Evolutionary conservation across 1,140 invertebrate genomes (phyloP).

Genomic region (Drosophila melanica): DNA sequence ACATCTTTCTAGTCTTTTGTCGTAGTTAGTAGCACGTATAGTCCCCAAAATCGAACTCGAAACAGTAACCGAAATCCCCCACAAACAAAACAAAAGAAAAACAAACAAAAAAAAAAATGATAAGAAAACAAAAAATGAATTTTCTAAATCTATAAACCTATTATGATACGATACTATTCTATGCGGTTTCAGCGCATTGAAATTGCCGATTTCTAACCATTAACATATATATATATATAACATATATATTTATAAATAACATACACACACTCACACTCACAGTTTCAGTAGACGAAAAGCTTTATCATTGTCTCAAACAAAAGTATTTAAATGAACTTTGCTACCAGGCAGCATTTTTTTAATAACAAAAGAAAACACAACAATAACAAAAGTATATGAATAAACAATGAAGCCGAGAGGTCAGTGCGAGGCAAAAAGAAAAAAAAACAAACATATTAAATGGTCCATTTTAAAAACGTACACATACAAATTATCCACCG

Average conservation of each 20-base stretch:
- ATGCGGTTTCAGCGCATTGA: conserved; percentile 34
- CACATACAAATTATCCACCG: conserved; percentile 77
- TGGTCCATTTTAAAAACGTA: conserved; percentile 73
- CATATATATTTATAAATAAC: background rate
- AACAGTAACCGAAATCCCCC: conserved; percentile 52
- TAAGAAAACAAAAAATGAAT: conserved; percentile 50
- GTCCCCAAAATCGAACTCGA: conserved; percentile 34
- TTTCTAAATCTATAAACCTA: conserved; percentile 51
- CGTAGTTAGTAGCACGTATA: conserved; percentile 67
- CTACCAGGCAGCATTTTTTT: conserved; percentile 31
- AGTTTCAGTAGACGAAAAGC: conserved; percentile 51
- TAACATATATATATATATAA: conserved; percentile 9
- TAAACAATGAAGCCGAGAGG: conserved; percentile 23
- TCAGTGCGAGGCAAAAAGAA: background rate
- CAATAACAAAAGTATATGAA: conserved; percentile 27
- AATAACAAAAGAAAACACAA: conserved; percentile 33
- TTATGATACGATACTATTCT: conserved; percentile 23
- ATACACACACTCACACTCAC: conserved; percentile 24
- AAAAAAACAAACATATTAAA: conserved; percentile 60
- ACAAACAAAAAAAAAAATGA: conserved; percentile 11
- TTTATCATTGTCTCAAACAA: conserved; percentile 58
- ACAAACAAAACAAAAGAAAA: conserved; percentile 21
- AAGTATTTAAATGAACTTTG: conserved; percentile 44
- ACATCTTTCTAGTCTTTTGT: conserved; percentile 76
- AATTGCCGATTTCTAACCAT: conserved; percentile 34